Conservation (phyloP, 2,888 invertebrate genomes). For the Bedellia somnulentella region DNA sequence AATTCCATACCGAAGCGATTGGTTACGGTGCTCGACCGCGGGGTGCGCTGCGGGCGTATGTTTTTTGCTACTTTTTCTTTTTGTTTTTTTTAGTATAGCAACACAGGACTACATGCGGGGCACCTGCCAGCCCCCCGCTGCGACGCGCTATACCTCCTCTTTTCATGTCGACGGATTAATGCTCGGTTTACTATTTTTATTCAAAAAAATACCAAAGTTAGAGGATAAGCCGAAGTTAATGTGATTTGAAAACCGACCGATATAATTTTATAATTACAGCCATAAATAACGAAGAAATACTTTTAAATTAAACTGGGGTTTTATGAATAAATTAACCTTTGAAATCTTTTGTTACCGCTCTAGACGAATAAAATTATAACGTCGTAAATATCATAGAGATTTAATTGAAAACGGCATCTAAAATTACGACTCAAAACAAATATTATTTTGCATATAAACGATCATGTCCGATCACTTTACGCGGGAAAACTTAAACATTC, state of each 20-base stretch:
- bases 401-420: no score
- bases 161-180: constrained; percentile 38
- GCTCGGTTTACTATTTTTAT: constrained; percentile 20
- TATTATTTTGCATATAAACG: constrained; percentile 25
- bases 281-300: constrained; percentile 2
- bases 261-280: constrained; percentile 3
- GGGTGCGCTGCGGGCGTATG: constrained; percentile 19
- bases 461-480: constrained; percentile 17
- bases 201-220: constrained; percentile 3
- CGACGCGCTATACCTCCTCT: constrained; percentile 23
- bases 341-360: constrained; percentile 13
- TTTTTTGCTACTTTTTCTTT: constrained; percentile 7
- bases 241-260: constrained; percentile 13
- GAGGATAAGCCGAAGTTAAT: constrained; percentile 13
- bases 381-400: no score
- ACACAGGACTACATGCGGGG: constrained; percentile 18
- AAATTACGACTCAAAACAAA: no score
- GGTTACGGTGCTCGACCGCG: constrained; percentile 21
- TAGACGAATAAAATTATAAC: constrained; percentile 21
- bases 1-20: constrained; percentile 22
- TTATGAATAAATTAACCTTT: not conserved
- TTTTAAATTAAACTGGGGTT: not conserved
- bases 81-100: constrained; percentile 13
- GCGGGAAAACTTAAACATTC: constrained; percentile 20
- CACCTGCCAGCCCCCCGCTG: constrained; percentile 46